These are phyloP conservation scores for Dasypus novemcinctus DNA, from an alignment of 2,113 vertebrate genomes.

Conservation along the genomic window DNA sequence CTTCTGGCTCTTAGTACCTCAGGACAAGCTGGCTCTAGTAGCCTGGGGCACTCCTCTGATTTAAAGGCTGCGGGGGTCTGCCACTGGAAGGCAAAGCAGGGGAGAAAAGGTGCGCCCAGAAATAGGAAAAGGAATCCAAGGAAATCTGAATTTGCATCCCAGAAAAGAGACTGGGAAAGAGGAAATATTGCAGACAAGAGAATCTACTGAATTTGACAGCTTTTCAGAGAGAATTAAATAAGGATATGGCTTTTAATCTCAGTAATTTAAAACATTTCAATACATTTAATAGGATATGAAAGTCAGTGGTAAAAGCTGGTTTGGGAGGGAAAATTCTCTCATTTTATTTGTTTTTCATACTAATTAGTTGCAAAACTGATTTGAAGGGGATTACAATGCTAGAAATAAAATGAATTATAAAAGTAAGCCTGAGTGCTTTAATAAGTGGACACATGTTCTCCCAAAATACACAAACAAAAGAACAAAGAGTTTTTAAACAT, in stretches of 20 bases:
- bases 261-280: neutral
- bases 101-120: neutral
- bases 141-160: neutral
- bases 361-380: slow-evolving; percentile 28
- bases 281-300: neutral
- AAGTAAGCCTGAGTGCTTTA: neutral
- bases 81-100: neutral
- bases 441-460: neutral
- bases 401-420: slow-evolving; percentile 26
- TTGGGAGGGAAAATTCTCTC: neutral
- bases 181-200: neutral
- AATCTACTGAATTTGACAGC: neutral
- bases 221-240: neutral
- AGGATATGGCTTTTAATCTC: neutral
- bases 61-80: neutral
- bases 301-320: neutral
- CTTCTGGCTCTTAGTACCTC: neutral
- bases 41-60: neutral
- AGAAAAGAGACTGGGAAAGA: neutral
- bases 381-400: neutral
- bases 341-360: slow-evolving; percentile 8
- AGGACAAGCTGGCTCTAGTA: neutral
- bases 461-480: slow-evolving; percentile 39
- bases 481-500: slow-evolving; percentile 23
- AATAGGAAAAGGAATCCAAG: neutral